Evolutionary conservation across 2,888 invertebrate genomes (phyloP).

Genomic region (Seira musarum): DNA sequence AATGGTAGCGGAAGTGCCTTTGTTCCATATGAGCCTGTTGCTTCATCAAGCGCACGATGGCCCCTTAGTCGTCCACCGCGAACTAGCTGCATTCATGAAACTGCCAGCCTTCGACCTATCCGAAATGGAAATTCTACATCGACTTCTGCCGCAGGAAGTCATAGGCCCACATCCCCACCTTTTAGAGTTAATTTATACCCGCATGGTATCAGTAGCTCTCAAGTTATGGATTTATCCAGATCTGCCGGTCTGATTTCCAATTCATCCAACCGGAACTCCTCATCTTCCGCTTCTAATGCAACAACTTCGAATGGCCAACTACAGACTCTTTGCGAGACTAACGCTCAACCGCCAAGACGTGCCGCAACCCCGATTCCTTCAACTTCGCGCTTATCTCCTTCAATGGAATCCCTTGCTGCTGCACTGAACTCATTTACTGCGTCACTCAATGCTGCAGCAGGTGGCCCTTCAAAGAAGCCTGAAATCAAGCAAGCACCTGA

Average conservation of each 20-base stretch:
- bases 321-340: neutral
- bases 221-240: slow-evolving; percentile 50
- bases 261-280: no score
- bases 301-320: neutral
- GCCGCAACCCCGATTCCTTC: neutral
- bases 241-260: slow-evolving; percentile 41
- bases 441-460: neutral
- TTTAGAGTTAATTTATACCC: slow-evolving; percentile 46
- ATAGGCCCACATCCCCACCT: slow-evolving; percentile 18
- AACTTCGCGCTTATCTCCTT: neutral
- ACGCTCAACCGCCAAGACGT: neutral
- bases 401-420: neutral
- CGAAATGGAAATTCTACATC: slow-evolving; percentile 2
- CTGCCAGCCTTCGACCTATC: neutral
- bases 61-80: slow-evolving; percentile 32
- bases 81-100: slow-evolving; percentile 48
- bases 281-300: neutral
- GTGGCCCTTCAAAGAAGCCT: neutral
- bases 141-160: neutral
- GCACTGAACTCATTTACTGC: neutral
- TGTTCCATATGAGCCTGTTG: slow-evolving; percentile 34
- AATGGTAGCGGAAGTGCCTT: slow-evolving; percentile 30
- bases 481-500: neutral
- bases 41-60: slow-evolving; percentile 1
- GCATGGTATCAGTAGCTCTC: slow-evolving; percentile 43